phyloP scores from a whole-genome alignment of 2,797 vertebrate species.

The Hemitrygon akajei region DNA sequence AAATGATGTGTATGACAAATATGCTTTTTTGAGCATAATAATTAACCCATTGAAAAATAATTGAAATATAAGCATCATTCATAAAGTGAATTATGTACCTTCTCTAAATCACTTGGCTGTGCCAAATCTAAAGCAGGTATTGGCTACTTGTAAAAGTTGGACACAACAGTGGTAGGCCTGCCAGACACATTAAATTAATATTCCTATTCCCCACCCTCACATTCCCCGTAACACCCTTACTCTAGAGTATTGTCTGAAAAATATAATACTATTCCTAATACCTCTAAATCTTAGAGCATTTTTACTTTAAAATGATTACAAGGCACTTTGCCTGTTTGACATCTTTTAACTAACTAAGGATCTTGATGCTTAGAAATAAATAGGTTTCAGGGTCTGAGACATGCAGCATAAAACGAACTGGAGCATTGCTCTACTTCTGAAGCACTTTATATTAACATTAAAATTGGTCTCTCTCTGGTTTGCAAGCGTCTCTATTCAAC shows the following conservation, averaged over 20 bases:
- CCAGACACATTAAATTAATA: not conserved
- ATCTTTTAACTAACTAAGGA: not conserved
- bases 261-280: not conserved
- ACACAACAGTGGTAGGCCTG: not conserved
- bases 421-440: not conserved
- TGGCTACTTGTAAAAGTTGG: not conserved
- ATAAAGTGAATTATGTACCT: not conserved
- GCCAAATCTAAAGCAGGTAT: not conserved
- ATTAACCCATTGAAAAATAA: not conserved
- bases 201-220: not conserved
- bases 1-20: not conserved
- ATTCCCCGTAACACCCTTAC: not conserved
- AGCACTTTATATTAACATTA: not conserved
- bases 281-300: too few species aligned
- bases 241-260: constrained; percentile 19
- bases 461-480: not conserved
- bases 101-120: not conserved
- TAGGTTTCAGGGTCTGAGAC: not conserved
- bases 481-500: not conserved
- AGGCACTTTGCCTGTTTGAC: not conserved
- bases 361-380: not conserved
- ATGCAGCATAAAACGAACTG: too few species aligned
- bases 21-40: not conserved
- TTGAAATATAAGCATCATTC: too few species aligned
- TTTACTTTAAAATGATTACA: not conserved